Base-by-base conservation (phyloP, 1,140 invertebrate genomes). In the Calosoma granatense region DNA sequence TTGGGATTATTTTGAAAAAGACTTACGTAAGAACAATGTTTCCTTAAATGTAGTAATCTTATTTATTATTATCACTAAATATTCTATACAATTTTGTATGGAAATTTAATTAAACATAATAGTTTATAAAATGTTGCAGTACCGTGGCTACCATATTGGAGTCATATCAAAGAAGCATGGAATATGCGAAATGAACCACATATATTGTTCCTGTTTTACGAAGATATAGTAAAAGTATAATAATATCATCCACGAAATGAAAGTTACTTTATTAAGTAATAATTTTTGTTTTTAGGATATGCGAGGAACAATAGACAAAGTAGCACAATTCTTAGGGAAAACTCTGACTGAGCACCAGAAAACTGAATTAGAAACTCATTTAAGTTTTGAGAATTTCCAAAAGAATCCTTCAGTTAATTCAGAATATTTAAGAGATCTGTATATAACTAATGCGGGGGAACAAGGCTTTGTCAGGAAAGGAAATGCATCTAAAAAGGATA, bases 151-250 rank as follows among this genome's bases (percentile, higher is more conserved):
- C 87, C 88, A 1, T 83, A 78, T 65, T 89, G 85, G 76, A 78
- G 81, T 58, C 88, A 92, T 63, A 62, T 91, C 0, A 81, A 84
- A 64, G 87, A 90, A 75, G 85, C 84, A 0, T 88, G 84, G 80
- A 64, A 77, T 1, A 65, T 72, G 17, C 74, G 80, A 60, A 57
- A 87, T 59, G 73, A 87, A 63, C 73, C 79, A 3, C 89, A 89
- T 67, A 66, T 91, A 43, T 65, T 90, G 0, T 90, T 89, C 64
- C 65, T 90, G 20, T 88, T 88, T 65, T 92, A 91, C 65, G 89
- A 92, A 72, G 84, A 91, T 60, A 82, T 92, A 84, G 71, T 17
- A 26, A 60, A 82, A 76, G n/a, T n/a, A n/a, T n/a, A n/a, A n/a
- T n/a, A n/a, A n/a, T n/a, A n/a, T n/a, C n/a, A n/a, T n/a, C n/a